A percentile compares a stretch with the other conserved stretches of the same genome.
Evolutionary conservation across 1,140 invertebrate species (phyloP).

Genomic region (Portunus trituberculatus): DNA sequence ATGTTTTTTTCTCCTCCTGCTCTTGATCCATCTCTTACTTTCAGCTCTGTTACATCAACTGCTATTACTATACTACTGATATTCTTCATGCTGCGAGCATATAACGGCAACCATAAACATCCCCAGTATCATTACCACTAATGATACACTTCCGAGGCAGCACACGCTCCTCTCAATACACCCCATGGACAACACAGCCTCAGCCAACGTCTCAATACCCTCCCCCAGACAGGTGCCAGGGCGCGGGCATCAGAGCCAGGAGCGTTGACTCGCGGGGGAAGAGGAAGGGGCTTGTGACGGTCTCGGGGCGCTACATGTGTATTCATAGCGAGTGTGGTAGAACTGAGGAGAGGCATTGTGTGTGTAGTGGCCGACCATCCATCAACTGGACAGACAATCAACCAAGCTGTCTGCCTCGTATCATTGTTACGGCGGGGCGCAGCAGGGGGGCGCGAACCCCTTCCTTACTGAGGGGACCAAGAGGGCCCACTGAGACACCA

Average conservation of each 20-base stretch:
- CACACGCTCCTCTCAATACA: neutral
- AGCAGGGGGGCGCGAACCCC: constrained; percentile 36
- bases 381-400: constrained; percentile 58
- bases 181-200: neutral
- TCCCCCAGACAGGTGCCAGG: neutral
- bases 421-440: constrained; percentile 58
- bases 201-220: constrained; percentile 15
- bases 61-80: neutral
- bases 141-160: neutral
- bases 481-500: neutral
- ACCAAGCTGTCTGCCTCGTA: constrained; percentile 55
- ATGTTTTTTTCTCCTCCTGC: neutral
- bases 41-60: neutral
- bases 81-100: too few relatives aligned
- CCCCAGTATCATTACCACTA: neutral
- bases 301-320: constrained; percentile 33
- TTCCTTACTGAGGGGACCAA: constrained; percentile 16
- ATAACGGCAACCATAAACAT: neutral
- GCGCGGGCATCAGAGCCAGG: neutral
- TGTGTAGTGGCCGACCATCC: constrained; percentile 30
- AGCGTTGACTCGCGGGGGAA: neutral
- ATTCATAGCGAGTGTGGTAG: constrained; percentile 33
- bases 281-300: neutral
- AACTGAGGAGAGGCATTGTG: constrained; percentile 29
- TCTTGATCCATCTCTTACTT: neutral